Conservation (phyloP, 2,113 vertebrate genomes). For the Carollia perspicillata region DNA sequence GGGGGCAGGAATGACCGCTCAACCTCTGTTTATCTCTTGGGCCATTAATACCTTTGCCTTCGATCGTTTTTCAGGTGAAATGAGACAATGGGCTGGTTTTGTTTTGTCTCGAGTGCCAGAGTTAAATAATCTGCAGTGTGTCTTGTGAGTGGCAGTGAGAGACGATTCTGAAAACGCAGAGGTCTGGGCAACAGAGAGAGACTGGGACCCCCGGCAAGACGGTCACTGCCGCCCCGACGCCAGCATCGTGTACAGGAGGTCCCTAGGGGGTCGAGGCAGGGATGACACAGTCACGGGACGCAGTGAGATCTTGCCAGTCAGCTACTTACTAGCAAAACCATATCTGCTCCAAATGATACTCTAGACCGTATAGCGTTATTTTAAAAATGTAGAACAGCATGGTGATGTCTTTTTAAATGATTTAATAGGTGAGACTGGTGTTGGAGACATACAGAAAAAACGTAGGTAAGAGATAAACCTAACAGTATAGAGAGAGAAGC, state of each 20-base stretch:
- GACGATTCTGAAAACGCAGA: background rate
- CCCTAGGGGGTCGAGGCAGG: accelerated
- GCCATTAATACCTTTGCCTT: background rate
- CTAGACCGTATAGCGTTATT: background rate
- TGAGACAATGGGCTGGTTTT: background rate
- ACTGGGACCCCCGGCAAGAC: background rate
- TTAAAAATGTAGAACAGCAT: background rate
- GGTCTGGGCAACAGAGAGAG: background rate
- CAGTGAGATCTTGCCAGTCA: background rate
- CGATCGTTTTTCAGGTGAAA: background rate
- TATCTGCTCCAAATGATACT: background rate
- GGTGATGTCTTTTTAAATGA: background rate
- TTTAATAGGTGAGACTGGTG: background rate
- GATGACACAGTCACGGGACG: too few species aligned
- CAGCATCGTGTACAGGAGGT: background rate
- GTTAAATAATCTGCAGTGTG: background rate
- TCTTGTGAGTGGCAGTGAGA: background rate
- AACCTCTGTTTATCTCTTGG: background rate
- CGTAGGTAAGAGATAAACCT: background rate
- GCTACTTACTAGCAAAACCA: background rate
- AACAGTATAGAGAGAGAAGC: background rate
- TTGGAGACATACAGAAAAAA: background rate
- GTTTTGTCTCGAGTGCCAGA: background rate
- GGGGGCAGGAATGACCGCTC: background rate
- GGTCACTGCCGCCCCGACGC: background rate